phyloP scores from a whole-genome alignment of 2,797 vertebrate species.

The Mus caroli region DNA sequence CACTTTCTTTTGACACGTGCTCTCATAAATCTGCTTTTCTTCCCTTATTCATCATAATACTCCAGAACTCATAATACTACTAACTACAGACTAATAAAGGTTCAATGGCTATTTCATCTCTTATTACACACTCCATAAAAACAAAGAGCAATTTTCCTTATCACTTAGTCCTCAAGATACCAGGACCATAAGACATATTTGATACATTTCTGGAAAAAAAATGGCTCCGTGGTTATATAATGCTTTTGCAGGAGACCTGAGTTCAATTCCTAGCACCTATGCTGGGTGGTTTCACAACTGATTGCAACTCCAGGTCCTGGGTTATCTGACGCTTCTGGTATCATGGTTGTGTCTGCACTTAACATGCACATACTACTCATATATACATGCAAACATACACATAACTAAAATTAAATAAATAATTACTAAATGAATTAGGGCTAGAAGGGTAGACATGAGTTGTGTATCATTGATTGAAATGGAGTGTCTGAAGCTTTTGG shows the following conservation, averaged over 20 bases:
- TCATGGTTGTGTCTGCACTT: neutral
- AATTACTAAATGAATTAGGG: neutral
- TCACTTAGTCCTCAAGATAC: neutral
- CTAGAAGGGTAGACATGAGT: neutral
- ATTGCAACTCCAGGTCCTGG: neutral
- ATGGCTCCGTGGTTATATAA: neutral
- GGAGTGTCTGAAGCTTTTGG: constrained; percentile 42
- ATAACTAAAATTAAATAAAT: neutral
- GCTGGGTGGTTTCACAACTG: neutral
- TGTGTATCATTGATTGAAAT: neutral
- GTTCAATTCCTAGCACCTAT: neutral
- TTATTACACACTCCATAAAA: neutral
- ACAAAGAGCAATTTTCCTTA: neutral
- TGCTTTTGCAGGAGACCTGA: neutral
- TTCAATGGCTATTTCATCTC: neutral
- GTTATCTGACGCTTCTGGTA: neutral
- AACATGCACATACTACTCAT: neutral
- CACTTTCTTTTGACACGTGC: neutral
- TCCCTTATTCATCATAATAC: neutral
- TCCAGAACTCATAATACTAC: neutral
- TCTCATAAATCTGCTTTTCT: neutral
- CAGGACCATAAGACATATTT: neutral
- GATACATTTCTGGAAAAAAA: neutral
- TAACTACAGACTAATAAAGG: neutral
- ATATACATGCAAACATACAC: neutral